Base-by-base conservation (phyloP, 2,888 invertebrate genomes). In the Phortica magna region DNA sequence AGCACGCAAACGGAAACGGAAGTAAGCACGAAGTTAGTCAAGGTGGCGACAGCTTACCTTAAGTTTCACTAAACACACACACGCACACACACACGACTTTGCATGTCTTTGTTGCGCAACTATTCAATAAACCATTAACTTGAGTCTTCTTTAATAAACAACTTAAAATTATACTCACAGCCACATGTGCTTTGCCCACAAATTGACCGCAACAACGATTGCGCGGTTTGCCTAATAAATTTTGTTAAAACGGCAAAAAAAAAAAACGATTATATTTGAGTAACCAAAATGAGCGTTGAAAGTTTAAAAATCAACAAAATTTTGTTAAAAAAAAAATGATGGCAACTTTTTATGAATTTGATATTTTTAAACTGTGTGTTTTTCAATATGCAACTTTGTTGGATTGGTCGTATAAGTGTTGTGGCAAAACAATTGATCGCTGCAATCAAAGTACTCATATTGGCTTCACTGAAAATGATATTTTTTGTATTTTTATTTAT, bases 1-100 rank as follows among this genome's bases (percentile, higher is more conserved):
- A 68, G 22, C 48, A 68, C 42, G 68, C 68, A 48, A 68, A 68
- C 68, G 68, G 43, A 48, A 67, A 17, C 67, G 67, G 67, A 67
- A 42, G 67, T 43, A n/a, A 68, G 68, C 48, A 43, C 43, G 39
- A 68, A 22, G 68, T 43, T 43, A 9, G n/a, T 48, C 48, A 48
- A 48, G 48, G 14, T 14, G 48, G 14, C 48, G 48, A 14, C 48
- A 48, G 9, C 14, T 48, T 48, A 14, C 48, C 10, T 48, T 48
- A 48, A 48, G 48, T 48, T 48, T 48, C 14, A 5, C 53, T 2
- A 53, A 53, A 53, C 59, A 17, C n/a, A 31, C 3, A 31, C 31
- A 31, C 10, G 3, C 2, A 53, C 59, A 17, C n/a, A 31, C 3
- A 31, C 31, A 31, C 10, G 3, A 14, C 14, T 48, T 48, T 48